phyloP scores from a whole-genome alignment of 2,797 vertebrate genomes.

The Bovichtus variegatus region DNA sequence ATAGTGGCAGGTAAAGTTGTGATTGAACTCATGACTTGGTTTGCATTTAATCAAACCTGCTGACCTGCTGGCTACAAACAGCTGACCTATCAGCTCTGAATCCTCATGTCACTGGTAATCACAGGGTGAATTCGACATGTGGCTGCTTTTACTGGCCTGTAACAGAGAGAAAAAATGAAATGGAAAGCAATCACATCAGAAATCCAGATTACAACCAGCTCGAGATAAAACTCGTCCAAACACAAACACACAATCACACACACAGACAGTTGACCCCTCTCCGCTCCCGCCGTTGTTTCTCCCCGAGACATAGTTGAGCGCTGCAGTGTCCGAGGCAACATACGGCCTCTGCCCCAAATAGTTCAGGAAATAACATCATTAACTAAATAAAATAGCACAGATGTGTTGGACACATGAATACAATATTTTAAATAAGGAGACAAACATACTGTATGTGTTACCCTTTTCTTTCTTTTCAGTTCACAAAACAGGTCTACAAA shows the following conservation, averaged over 20 bases:
- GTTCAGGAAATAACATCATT: constrained; percentile 22
- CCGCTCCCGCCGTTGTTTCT: constrained; percentile 23
- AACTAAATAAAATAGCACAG: not conserved
- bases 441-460: too few species aligned
- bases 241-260: constrained; percentile 21
- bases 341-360: constrained; percentile 40
- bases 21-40: not conserved
- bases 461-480: too few species aligned
- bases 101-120: constrained; percentile 7
- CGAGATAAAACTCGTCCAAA: constrained; percentile 23
- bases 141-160: not conserved
- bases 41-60: constrained; percentile 3
- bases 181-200: constrained; percentile 3
- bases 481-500: not conserved
- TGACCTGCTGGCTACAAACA: not conserved
- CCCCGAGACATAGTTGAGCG: constrained; percentile 4
- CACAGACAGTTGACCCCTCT: constrained; percentile 34
- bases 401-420: not conserved
- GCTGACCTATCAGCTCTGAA: constrained; percentile 3
- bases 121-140: constrained; percentile 11
- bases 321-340: constrained; percentile 34
- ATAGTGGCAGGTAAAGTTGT: not conserved
- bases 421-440: not conserved
- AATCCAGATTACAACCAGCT: constrained; percentile 23
- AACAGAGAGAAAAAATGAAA: constrained; percentile 8